A percentile compares a stretch with the other conserved stretches of the same genome.
phyloP scores from a whole-genome alignment of 1,140 invertebrate genomes.

The Copidosoma floridanum region DNA sequence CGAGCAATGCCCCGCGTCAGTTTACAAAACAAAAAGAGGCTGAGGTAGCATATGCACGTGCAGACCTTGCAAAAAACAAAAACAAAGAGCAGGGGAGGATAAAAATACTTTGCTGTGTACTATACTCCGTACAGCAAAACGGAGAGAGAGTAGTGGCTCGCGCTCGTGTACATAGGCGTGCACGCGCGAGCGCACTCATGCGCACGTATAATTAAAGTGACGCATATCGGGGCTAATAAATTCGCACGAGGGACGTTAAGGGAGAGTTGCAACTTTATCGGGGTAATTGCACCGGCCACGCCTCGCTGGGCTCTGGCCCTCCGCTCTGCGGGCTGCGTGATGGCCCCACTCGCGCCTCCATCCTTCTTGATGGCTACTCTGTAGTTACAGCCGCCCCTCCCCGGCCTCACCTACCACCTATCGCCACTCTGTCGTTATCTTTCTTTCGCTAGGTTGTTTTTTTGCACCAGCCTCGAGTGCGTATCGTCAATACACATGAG shows the following conservation, averaged over 20 bases:
- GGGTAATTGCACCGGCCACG: conserved; percentile 51
- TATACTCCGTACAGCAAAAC: no score
- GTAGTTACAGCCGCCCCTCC: no score
- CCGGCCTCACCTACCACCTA: not conserved
- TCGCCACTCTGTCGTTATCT: not conserved
- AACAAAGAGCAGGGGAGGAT: not conserved
- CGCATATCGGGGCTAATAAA: conserved; percentile 52
- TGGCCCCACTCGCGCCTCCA: not conserved
- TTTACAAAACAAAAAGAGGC: no score
- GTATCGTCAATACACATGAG: no score
- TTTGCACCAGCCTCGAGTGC: no score
- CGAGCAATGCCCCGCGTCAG: not conserved
- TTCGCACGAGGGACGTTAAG: conserved; percentile 46
- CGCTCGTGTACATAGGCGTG: not conserved
- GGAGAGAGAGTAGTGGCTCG: no score
- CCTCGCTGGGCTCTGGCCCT: conserved; percentile 42
- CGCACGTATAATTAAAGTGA: conserved; percentile 49
- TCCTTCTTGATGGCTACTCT: no score
- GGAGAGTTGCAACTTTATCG: conserved; percentile 54
- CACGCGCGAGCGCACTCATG: conserved; percentile 9
- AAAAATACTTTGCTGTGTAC: no score
- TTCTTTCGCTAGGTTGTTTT: no score
- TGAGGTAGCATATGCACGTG: no score
- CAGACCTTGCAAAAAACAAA: no score
- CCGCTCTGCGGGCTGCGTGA: not conserved